Conservation (phyloP, 2,797 vertebrate genomes). For the Echiichthys vipera region DNA sequence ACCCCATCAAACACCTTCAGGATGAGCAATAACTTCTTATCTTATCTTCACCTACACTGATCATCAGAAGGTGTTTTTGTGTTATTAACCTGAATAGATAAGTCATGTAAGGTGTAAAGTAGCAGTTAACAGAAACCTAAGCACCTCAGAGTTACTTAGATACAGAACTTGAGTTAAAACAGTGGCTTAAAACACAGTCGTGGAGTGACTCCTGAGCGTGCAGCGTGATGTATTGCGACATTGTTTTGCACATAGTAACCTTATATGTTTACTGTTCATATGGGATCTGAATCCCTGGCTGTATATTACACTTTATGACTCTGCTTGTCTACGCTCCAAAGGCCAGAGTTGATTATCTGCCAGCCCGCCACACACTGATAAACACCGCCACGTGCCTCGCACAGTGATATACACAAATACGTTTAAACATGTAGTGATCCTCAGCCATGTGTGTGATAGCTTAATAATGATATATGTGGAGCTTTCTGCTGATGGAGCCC, state of each 20-base stretch:
- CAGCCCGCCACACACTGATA: slow-evolving; percentile 14
- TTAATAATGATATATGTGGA: slow-evolving; percentile 42
- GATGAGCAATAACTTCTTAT: not conserved
- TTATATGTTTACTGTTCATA: slow-evolving; percentile 2
- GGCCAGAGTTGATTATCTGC: slow-evolving; percentile 52
- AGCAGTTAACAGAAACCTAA: too few species aligned
- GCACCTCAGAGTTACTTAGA: too few species aligned
- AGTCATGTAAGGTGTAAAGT: too few species aligned
- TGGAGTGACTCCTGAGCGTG: not conserved
- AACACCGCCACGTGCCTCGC: not conserved
- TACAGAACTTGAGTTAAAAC: too few species aligned
- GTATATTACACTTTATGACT: slow-evolving; percentile 31
- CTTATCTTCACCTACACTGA: not conserved
- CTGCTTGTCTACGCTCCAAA: slow-evolving; percentile 30
- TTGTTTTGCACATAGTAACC: not conserved
- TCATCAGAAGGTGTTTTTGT: too few species aligned
- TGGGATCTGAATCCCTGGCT: not conserved
- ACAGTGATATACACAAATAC: slow-evolving; percentile 33
- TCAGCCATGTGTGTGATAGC: slow-evolving; percentile 36
- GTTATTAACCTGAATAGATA: too few species aligned
- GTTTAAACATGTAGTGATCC: slow-evolving; percentile 38
- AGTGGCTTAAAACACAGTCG: not conserved
- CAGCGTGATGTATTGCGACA: not conserved
- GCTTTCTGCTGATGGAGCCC: slow-evolving; percentile 1
- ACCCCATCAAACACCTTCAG: not conserved